phyloP scores from a whole-genome alignment of 2,888 invertebrate species.

The Mimumesa dahlbomi region DNA sequence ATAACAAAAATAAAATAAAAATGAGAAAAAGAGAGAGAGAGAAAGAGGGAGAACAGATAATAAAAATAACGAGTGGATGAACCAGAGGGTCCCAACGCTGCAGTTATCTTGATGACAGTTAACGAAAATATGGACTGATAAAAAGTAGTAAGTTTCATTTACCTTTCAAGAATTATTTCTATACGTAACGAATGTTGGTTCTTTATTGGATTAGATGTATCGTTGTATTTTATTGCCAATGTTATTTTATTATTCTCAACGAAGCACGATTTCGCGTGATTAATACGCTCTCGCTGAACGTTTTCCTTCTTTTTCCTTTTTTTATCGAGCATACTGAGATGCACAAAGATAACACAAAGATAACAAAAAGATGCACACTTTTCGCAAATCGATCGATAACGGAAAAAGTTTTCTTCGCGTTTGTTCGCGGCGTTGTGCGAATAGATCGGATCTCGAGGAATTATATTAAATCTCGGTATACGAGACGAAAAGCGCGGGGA shows the following conservation, averaged over 20 bases:
- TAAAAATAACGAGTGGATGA: no score
- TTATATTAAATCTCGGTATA: constrained; percentile 43
- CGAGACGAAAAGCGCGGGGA: constrained; percentile 28
- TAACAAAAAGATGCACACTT: no score
- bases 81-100: not conserved
- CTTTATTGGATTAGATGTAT: not conserved
- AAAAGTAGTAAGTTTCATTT: constrained; percentile 8
- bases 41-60: constrained; percentile 10
- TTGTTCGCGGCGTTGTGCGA: constrained; percentile 2
- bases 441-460: constrained; percentile 34
- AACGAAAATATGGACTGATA: not conserved
- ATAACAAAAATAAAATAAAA: not conserved
- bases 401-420: not conserved
- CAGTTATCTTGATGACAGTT: not conserved
- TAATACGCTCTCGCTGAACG: no score
- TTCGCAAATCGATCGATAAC: not conserved
- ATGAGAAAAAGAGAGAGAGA: not conserved
- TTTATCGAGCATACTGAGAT: no score
- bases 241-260: no score
- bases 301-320: no score
- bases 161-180: not conserved
- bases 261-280: no score
- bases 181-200: not conserved
- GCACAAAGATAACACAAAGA: no score
- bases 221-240: no score